phyloP scores from a whole-genome alignment of 2,113 vertebrate genomes.

The Platichthys stellatus region DNA sequence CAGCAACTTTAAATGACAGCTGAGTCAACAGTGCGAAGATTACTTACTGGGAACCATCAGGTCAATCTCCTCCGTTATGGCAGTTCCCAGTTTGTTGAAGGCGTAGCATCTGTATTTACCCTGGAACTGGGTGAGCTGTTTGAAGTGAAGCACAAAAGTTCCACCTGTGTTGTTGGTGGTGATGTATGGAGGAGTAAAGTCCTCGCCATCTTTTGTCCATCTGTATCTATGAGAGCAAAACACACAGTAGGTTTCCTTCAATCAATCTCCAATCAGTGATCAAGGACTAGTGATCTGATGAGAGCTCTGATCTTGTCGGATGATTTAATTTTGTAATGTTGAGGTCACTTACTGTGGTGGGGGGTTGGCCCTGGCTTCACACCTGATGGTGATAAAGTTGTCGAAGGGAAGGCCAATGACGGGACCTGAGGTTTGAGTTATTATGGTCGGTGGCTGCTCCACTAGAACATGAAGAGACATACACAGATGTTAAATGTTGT shows the following conservation, averaged over 20 bases:
- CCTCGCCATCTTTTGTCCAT: slow-evolving; percentile 90
- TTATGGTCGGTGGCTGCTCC: slow-evolving; percentile 91
- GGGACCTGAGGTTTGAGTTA: slow-evolving; percentile 78
- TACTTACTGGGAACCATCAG: slow-evolving; percentile 89
- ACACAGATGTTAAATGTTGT: background rate
- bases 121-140: slow-evolving; percentile 81
- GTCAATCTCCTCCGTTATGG: slow-evolving; percentile 90
- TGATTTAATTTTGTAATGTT: too few relatives aligned
- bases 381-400: slow-evolving; percentile 85
- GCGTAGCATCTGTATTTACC: slow-evolving; percentile 95
- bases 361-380: slow-evolving; percentile 92
- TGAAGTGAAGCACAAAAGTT: slow-evolving; percentile 85
- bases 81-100: slow-evolving; percentile 88
- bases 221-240: slow-evolving; percentile 82
- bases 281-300: background rate
- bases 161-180: slow-evolving; percentile 79
- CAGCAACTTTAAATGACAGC: background rate
- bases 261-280: background rate
- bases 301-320: too few relatives aligned
- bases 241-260: background rate
- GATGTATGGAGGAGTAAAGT: slow-evolving; percentile 81
- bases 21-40: background rate
- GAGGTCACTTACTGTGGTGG: slow-evolving; percentile 86
- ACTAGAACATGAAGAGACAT: slow-evolving; percentile 79
- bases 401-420: slow-evolving; percentile 90